phyloP scores from a whole-genome alignment of 2,113 vertebrate genomes.

The Verasper variegatus region DNA sequence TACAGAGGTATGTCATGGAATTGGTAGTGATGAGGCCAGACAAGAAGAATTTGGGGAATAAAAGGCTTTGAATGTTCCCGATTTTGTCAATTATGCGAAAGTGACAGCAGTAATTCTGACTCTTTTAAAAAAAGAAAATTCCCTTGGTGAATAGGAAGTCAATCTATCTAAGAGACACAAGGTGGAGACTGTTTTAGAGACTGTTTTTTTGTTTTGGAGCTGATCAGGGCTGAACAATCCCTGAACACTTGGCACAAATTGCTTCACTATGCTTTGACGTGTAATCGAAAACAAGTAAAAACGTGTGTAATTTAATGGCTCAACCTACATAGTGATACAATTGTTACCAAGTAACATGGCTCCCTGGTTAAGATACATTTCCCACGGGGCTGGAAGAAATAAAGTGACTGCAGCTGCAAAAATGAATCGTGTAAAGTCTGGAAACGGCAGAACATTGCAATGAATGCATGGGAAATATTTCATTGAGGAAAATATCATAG shows the following conservation, averaged over 20 bases:
- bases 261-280: background rate
- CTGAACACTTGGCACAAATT: conserved; percentile 3
- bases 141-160: background rate
- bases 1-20: background rate
- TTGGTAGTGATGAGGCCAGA: conserved; percentile 27
- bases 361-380: conserved; percentile 19
- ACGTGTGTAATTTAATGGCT: background rate
- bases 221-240: conserved; percentile 6
- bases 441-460: background rate
- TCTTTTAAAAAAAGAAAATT: too few species aligned
- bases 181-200: too few species aligned
- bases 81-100: conserved; percentile 11
- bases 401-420: too few species aligned
- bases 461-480: conserved; percentile 9
- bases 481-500: conserved; percentile 7
- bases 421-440: too few species aligned
- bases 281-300: conserved; percentile 13
- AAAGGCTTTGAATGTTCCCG: conserved; percentile 14
- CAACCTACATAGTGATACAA: background rate
- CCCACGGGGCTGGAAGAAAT: background rate
- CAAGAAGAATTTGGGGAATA: conserved; percentile 12
- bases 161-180: background rate
- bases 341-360: background rate
- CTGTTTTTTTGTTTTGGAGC: background rate
- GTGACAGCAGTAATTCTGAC: conserved; percentile 12